Base-by-base conservation (phyloP, 92 coral and sea anemone species). In the Pocillopora grandis region DNA sequence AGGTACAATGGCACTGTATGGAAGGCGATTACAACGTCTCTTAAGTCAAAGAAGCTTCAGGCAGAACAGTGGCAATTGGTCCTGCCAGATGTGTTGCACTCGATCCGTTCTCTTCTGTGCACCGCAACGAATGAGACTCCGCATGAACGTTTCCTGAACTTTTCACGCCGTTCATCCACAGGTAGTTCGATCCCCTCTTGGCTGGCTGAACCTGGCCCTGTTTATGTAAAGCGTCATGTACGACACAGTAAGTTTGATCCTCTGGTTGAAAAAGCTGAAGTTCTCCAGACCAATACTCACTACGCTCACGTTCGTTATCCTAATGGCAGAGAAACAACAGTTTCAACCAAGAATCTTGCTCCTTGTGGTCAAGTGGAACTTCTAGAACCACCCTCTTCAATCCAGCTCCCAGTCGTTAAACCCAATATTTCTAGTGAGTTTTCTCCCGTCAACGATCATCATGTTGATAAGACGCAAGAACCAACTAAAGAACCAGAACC, bases 161-260 rank as follows among this genome's bases (percentile, higher is more conserved):
- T 91, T 20, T 61, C 90, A 27, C 42, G 81, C 21, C 78, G 90
- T 71, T 88, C 92, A 3, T 88, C 88, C 33, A 66, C 87, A 77
- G 90, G 92, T 5, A 16, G 79, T 67, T 91, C 92, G 35, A 62
- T 91, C 12, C 91, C 92, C 18, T 59, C 92, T 13, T 85, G 92
- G 92, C 33, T 91, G 66, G 87, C 85, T 21, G 65, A 76, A 60
- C 92, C 89, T 15, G 90, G 90, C 14, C 83, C 88, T 3, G 91
- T 83, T 14, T 48, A 69, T 67, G 55, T 79, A 10, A 90, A 90
- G 82, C 89, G 85, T 21, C 91, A 81, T 21, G 94, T 73, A 57
- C 89, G 87, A 27, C 66, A 59, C 83, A 88, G 85, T 77, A 91
- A 90, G 75, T 59, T 60, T 63, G 89, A 90, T 27, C 90, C 93